Base-by-base conservation (phyloP, 2,797 vertebrate species). In the Cyprinella venusta region DNA sequence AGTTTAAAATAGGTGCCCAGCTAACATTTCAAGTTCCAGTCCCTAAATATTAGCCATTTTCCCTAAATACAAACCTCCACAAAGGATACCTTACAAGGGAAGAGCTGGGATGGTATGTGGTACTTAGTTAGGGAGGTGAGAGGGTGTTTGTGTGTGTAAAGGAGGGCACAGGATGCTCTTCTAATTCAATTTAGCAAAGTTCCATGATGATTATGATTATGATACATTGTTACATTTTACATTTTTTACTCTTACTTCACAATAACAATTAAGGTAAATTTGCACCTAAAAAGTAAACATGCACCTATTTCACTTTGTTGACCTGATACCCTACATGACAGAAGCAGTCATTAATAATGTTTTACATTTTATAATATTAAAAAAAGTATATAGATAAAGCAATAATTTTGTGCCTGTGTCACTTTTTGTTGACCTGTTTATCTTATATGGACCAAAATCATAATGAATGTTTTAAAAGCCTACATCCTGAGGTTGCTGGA, bases 21-120 rank as follows among this genome's bases (percentile, higher is more conserved):
- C 93, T 95, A 94, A 91, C 92, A 94, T 95, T 95, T 93, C 95
- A 95, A 91, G 93, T 92, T 93, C 94, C 94, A 93, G 92, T 93
- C 93, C 91, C 93, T 94, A 94, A 95, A 95, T 95, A 95, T 95
- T 95, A 94, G 90, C 94, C 92, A 94, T 95, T 95, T 94, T 90
- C 93, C 93, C 92, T 93, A 94, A 95, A 95, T 94, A 95, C 94
- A 94, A 92, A 92, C 93, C 85, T 54, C 87, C 93, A 94, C 93
- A 95, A 94, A 94, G 92, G 90, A 89, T 91, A 89, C 95, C 95
- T 94, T 95, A 95, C 90, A 95, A 93, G 95, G 94, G 90, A 92
- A 94, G 87, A 90, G 91, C 90, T 70, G 87, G 89, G 78, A 83
- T 88, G 93, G 92, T 88, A 92, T 92, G 93, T 67, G 85, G 83